Evolutionary conservation across 2,113 vertebrate genomes (phyloP).

Genomic region (Malurus alboscapulatus): DNA sequence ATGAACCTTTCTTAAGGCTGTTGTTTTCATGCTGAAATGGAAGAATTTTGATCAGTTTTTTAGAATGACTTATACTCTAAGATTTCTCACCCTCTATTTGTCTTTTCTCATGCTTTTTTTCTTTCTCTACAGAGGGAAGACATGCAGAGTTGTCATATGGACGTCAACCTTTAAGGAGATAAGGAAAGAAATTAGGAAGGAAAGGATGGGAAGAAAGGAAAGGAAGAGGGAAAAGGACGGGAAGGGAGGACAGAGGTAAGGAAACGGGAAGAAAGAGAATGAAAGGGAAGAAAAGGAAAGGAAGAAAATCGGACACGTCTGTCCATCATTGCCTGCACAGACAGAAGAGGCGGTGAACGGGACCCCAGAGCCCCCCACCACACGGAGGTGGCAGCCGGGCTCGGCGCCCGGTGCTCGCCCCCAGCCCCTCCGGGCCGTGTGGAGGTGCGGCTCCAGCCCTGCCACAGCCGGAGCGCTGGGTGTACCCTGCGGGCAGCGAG

Average conservation of each 20-base stretch:
- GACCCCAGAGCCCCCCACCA: not conserved
- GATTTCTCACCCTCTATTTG: not conserved
- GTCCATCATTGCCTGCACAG: not conserved
- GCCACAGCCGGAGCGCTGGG: not conserved
- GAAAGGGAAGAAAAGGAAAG: not conserved
- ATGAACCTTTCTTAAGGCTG: slow-evolving; percentile 26
- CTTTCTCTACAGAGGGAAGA: not conserved
- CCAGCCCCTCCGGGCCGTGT: not conserved
- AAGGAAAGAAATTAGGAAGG: not conserved
- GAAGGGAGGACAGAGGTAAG: not conserved
- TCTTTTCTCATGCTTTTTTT: not conserved
- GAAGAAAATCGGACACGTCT: not conserved
- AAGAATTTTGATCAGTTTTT: not conserved
- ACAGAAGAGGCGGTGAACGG: not conserved
- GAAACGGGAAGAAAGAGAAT: not conserved
- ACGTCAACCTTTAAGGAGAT: not conserved
- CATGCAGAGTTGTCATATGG: not conserved
- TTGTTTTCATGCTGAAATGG: slow-evolving; percentile 10
- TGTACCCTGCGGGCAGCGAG: not conserved
- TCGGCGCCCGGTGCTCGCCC: not conserved
- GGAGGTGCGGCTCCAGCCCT: not conserved
- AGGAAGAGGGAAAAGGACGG: not conserved
- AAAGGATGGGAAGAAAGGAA: not conserved
- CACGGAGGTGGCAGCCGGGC: not conserved
- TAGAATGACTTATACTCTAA: not conserved